Evolutionary conservation across 2,797 vertebrate genomes (phyloP).

Genomic region (Phrynocephalus vlangalii): DNA sequence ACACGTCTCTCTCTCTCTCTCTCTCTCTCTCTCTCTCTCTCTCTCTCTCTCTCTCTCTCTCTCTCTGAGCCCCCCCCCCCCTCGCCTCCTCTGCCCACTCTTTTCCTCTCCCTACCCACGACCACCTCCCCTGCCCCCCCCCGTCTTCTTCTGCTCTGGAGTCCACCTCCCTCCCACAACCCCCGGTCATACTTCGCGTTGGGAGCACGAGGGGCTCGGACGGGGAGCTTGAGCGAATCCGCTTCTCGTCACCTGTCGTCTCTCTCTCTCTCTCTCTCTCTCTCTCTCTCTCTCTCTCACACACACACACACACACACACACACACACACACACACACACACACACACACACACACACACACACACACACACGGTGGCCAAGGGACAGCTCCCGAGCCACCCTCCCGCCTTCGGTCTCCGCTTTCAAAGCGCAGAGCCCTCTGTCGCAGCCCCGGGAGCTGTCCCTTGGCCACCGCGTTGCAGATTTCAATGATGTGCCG

Average conservation of each 20-base stretch:
- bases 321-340: too few species aligned
- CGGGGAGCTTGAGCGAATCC: too few species aligned
- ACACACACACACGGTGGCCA: background rate
- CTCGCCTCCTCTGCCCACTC: background rate
- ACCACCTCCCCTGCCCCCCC: conserved; percentile 17
- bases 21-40: background rate
- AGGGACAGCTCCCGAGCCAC: background rate
- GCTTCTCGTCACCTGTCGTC: too few species aligned
- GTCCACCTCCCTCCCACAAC: too few species aligned
- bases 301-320: too few species aligned
- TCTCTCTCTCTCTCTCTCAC: background rate
- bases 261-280: conserved; percentile 10
- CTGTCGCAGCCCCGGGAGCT: conserved; percentile 54
- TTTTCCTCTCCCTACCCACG: conserved; percentile 39
- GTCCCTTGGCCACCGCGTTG: conserved; percentile 55
- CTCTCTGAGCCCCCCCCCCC: conserved; percentile 24
- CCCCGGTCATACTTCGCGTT: too few species aligned
- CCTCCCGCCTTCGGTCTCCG: conserved; percentile 1
- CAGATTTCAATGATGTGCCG: conserved; percentile 46
- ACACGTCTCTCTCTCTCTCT: conserved; percentile 78
- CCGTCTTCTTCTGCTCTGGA: conserved; percentile 75
- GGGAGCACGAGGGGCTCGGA: conserved; percentile 19
- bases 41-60: too few species aligned
- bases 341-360: too few species aligned
- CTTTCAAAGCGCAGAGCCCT: conserved; percentile 35